Conservation (phyloP, 2,113 vertebrate genomes). For the Sapajus apella region DNA sequence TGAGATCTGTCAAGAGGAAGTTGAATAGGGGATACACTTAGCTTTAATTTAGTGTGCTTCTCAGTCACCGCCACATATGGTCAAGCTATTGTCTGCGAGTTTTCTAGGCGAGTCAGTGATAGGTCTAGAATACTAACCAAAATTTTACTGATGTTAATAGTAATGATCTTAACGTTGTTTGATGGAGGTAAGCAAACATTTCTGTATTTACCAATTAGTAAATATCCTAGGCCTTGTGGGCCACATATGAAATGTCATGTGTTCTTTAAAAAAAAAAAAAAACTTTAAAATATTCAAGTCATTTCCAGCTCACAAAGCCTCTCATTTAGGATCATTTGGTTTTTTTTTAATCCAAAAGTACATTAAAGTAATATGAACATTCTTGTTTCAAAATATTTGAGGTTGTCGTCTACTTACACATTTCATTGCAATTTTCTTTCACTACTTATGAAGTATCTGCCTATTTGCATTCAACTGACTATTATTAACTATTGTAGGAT, state of each 20-base stretch:
- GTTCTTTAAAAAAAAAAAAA: background rate
- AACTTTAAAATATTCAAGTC: background rate
- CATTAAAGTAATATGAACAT: too few species aligned
- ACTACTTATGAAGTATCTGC: background rate
- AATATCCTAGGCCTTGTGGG: background rate
- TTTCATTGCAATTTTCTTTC: background rate
- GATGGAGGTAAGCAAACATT: background rate
- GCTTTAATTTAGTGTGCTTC: background rate
- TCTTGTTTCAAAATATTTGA: background rate
- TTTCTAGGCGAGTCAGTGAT: background rate
- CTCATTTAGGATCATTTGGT: background rate
- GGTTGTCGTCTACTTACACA: background rate
- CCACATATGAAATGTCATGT: background rate
- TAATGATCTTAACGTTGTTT: background rate
- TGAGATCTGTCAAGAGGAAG: background rate
- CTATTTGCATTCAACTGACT: background rate
- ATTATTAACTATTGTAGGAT: background rate
- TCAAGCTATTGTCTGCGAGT: background rate
- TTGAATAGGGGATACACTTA: background rate
- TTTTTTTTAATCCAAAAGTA: too few species aligned
- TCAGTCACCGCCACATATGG: accelerated
- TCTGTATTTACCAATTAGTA: background rate
- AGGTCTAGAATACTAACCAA: background rate
- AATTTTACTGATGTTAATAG: background rate
- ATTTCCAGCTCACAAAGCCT: background rate